These are phyloP conservation scores for Silurus asotus DNA, from an alignment of 2,113 vertebrate species.

Conservation along the genomic window DNA sequence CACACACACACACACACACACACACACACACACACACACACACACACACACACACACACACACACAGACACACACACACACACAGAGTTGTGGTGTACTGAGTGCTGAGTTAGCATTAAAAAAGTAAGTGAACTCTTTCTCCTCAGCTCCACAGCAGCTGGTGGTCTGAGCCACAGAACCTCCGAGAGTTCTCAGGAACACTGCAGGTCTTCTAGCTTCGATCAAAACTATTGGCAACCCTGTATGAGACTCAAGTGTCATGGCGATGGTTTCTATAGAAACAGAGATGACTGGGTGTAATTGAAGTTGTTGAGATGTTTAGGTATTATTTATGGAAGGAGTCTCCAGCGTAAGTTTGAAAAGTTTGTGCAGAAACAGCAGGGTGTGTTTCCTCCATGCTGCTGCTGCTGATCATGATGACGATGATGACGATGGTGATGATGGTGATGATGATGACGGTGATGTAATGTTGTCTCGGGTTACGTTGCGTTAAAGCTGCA, in stretches of 20 bases:
- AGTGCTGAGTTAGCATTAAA: conserved; percentile 51
- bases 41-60: conserved; percentile 25
- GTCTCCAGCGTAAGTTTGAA: neutral
- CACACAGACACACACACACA: neutral
- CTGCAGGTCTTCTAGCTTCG: neutral
- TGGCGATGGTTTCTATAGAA: neutral
- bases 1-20: conserved; percentile 27
- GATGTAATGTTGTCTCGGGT: neutral
- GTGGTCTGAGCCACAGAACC: conserved; percentile 11
- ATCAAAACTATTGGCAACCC: neutral
- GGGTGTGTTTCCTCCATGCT: neutral
- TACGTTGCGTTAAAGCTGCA: neutral
- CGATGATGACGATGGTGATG: neutral
- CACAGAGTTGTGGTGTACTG: neutral
- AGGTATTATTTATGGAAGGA: too few species aligned
- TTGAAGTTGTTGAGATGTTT: too few species aligned
- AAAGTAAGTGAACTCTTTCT: conserved; percentile 13
- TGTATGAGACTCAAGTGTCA: neutral
- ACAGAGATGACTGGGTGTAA: too few species aligned
- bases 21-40: neutral
- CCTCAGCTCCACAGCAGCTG: conserved; percentile 18
- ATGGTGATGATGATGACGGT: neutral
- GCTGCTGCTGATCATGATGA: too few species aligned
- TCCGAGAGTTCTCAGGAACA: conserved; percentile 8
- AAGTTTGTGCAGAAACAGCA: neutral